These are phyloP conservation scores for Hedychridium roseum DNA, from an alignment of 2,888 invertebrate species.

Conservation along the genomic window DNA sequence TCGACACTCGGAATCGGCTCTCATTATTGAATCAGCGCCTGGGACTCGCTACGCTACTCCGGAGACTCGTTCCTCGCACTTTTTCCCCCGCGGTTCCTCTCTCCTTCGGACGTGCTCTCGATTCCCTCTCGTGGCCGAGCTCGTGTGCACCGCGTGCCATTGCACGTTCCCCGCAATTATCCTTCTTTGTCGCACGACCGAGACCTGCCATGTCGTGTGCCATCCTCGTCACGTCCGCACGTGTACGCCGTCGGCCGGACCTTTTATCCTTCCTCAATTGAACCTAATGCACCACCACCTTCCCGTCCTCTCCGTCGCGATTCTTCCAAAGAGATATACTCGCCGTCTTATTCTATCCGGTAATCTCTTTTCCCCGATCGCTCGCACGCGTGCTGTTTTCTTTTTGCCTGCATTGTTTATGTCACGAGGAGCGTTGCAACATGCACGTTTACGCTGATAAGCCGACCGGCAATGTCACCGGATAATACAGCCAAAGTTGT, in stretches of 20 bases:
- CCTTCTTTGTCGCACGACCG: background rate
- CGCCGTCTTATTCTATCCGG: background rate
- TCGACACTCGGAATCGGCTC: too few species aligned
- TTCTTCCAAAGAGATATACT: background rate
- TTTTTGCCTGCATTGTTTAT: slow-evolving; percentile 7
- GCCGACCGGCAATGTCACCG: slow-evolving; percentile 28
- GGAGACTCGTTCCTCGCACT: too few species aligned
- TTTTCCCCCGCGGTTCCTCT: too few species aligned
- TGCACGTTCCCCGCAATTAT: background rate
- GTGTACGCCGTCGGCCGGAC: slow-evolving; percentile 10
- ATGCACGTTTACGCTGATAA: slow-evolving; percentile 18
- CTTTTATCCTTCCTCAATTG: slow-evolving; percentile 7
- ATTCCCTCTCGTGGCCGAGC: too few species aligned
- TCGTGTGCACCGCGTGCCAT: too few species aligned
- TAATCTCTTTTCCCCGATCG: background rate
- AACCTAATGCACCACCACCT: background rate
- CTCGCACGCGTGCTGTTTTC: background rate
- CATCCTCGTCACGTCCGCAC: slow-evolving; percentile 28
- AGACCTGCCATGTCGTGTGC: slow-evolving; percentile 21
- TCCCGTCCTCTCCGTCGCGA: background rate
- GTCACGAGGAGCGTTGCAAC: slow-evolving; percentile 19
- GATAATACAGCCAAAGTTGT: slow-evolving; percentile 33
- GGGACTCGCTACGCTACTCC: too few species aligned
- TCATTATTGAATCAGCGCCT: too few species aligned
- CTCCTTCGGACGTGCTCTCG: too few species aligned